Evolutionary conservation across 2,888 invertebrate genomes (phyloP).

Genomic region (Lordiphosa fenestrarum): DNA sequence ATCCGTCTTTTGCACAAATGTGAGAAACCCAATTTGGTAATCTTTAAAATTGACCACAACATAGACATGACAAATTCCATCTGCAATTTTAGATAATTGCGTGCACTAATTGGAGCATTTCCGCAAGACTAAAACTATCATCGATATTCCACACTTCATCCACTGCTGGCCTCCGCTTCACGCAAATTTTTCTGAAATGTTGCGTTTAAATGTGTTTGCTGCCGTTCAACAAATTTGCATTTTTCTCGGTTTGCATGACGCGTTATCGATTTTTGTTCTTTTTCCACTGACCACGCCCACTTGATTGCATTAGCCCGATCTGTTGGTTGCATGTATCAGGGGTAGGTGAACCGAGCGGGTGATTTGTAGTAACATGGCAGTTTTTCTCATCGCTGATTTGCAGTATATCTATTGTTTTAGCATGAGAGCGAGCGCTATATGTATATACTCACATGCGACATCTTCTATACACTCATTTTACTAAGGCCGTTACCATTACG

Average conservation of each 20-base stretch:
- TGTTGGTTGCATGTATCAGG: slow-evolving; percentile 25
- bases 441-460: too few relatives aligned
- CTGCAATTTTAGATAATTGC: not conserved
- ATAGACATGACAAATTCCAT: too few relatives aligned
- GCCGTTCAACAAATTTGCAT: slow-evolving; percentile 7
- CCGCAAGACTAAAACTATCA: not conserved
- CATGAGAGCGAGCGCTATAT: too few relatives aligned
- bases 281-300: slow-evolving; percentile 35
- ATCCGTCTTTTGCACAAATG: too few relatives aligned
- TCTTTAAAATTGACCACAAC: too few relatives aligned
- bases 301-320: slow-evolving; percentile 41
- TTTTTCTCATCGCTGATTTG: too few relatives aligned
- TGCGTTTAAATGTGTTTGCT: slow-evolving; percentile 34
- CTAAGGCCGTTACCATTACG: slow-evolving; percentile 41
- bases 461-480: too few relatives aligned
- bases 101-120: slow-evolving; percentile 7
- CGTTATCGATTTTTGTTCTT: slow-evolving; percentile 24
- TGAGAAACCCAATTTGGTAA: too few relatives aligned
- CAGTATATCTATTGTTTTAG: too few relatives aligned
- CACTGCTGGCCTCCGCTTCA: not conserved
- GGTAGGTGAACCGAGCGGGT: not conserved
- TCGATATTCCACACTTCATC: not conserved
- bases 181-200: slow-evolving; percentile 15
- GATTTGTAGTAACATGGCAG: not conserved
- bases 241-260: slow-evolving; percentile 25